Base-by-base conservation (phyloP, 1,140 invertebrate genomes). In the Drosophila rhopaloa region DNA sequence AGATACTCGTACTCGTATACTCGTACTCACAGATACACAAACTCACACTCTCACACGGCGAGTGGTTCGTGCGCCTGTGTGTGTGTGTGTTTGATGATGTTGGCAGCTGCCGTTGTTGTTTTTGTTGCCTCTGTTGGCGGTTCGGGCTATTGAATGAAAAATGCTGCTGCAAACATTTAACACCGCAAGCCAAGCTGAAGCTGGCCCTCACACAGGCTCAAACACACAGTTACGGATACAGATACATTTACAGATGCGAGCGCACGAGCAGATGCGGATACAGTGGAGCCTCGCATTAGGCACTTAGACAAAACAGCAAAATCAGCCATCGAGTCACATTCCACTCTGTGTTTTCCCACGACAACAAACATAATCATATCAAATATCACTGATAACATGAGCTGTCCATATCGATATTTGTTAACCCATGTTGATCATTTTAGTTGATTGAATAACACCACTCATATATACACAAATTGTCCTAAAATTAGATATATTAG, bases 161-260 rank as follows among this genome's bases (percentile, higher is more conserved):
- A 58, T 65, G 77, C 76, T 80, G 76, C 82, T 86, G 82, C 82
- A 86, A 85, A 86, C 82, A 86, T 86, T 86, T 81, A 86, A 86
- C 82, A 86, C 82, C 82, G 83, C 68, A 85, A 85, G 81, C 81
- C 63, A 76, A 70, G 83, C 66, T 86, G 74, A 81, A 76, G 83
- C 79, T 86, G 82, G 79, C 76, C 63, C 62, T 68, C 79, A 77
- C 76, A 80, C 76, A 81, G 29, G 70, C 61, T 37, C 32, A 10
- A 11, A 6, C 50, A 37, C 48, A 50, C 44, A 76, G 48, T n/a
- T 14, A 48, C 41, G 66, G 41, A 51, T 24, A 24, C 24, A 24
- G 24, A 32, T 32, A 32, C 29, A 32, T 32, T 32, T 24, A 27
- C 47, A 38, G 65, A 66, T 68, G 50, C 65, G 47, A 38, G 32